Evolutionary conservation across 2,113 vertebrate genomes (phyloP).

Genomic region (Hydrolagus affinis): DNA sequence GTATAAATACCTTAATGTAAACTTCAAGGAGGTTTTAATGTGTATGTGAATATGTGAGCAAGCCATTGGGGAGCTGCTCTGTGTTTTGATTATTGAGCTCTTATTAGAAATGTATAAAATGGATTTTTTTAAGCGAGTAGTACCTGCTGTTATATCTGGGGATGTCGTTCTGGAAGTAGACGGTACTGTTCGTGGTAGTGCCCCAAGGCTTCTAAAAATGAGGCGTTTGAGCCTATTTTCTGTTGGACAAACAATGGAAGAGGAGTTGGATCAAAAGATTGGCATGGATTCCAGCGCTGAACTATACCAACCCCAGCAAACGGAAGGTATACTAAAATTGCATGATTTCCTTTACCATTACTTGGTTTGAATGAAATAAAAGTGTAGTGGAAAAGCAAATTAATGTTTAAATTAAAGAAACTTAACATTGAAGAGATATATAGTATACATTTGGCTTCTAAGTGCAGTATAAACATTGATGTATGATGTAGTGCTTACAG

Average conservation of each 20-base stretch:
- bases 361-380: neutral
- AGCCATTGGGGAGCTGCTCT: conserved; percentile 23
- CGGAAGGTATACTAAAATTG: neutral
- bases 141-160: conserved; percentile 63
- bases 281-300: neutral
- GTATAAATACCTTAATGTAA: conserved; percentile 42
- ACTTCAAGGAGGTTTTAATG: conserved; percentile 49
- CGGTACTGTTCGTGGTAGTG: conserved; percentile 49
- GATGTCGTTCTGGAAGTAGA: conserved; percentile 55
- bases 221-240: conserved; percentile 64
- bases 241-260: conserved; percentile 64
- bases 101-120: conserved; percentile 49
- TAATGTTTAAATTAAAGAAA: too few relatives aligned
- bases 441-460: too few relatives aligned
- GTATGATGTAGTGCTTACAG: too few relatives aligned
- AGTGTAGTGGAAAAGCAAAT: too few relatives aligned
- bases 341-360: neutral
- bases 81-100: conserved; percentile 19
- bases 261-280: conserved; percentile 45
- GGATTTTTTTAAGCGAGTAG: conserved; percentile 86
- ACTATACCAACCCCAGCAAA: neutral
- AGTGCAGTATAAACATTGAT: too few relatives aligned
- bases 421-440: too few relatives aligned
- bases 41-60: conserved; percentile 34
- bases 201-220: conserved; percentile 73